Percentiles rank a stretch among this genome's conserved stretches.
These are phyloP conservation scores for Asarcornis scutulata DNA, from an alignment of 2,113 vertebrate species.

Conservation along the genomic window DNA sequence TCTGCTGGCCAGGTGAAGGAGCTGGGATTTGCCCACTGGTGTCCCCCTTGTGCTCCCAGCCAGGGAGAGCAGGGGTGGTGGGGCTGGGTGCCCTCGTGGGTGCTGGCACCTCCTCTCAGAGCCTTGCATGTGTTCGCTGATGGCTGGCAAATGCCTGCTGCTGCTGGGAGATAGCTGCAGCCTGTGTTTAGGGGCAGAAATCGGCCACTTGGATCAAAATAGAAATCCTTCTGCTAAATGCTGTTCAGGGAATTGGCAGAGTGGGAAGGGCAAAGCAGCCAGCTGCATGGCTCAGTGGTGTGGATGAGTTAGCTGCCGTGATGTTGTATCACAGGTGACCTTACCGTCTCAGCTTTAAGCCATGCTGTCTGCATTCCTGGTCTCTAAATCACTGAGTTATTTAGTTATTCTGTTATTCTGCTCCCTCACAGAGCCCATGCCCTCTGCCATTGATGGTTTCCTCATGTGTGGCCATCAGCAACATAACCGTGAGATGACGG, in stretches of 20 bases:
- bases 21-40: not conserved
- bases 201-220: accelerated
- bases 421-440: not conserved
- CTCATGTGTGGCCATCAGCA: not conserved
- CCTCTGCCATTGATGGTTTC: not conserved
- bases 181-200: not conserved
- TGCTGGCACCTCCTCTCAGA: not conserved
- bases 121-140: not conserved
- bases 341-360: not conserved
- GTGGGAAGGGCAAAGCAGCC: not conserved
- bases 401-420: not conserved
- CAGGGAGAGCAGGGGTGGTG: not conserved
- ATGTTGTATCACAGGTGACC: not conserved
- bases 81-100: accelerated
- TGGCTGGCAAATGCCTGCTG: not conserved
- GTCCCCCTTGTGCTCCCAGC: not conserved
- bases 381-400: not conserved
- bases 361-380: slow-evolving; percentile 29
- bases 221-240: not conserved
- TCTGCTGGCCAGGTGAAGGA: accelerated
- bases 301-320: not conserved
- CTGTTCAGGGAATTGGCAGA: not conserved
- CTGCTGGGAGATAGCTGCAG: not conserved
- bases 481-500: accelerated
- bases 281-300: not conserved